Conservation (phyloP, 2,797 vertebrate genomes). For the Ctenochaetus hawaiiensis region DNA sequence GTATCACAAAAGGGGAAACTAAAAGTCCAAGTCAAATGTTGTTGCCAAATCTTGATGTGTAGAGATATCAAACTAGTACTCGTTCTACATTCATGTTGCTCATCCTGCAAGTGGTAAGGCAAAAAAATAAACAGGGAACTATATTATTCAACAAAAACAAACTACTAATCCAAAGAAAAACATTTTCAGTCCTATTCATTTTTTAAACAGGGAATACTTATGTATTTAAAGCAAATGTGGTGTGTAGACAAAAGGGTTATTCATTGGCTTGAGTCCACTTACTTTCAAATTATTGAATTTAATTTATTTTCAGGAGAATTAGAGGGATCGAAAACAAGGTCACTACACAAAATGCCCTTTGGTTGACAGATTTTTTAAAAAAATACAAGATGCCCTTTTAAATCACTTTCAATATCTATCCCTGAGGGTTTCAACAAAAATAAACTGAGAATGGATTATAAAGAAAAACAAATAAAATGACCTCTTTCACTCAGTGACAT, state of each 20-base stretch:
- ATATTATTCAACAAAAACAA: not conserved
- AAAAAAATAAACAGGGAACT: not conserved
- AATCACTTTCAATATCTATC: not conserved
- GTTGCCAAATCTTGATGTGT: conserved; percentile 1
- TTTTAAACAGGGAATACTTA: not conserved
- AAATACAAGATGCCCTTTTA: conserved; percentile 4
- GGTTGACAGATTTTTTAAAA: not conserved
- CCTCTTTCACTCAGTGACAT: not conserved
- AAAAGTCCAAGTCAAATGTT: not conserved
- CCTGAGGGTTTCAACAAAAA: not conserved
- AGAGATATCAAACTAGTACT: not conserved
- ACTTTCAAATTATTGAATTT: not conserved
- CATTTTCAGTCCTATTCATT: not conserved
- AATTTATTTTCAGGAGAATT: not conserved
- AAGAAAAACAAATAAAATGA: not conserved
- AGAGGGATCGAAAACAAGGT: conserved; percentile 10
- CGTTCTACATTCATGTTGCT: not conserved
- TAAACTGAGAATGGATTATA: not conserved
- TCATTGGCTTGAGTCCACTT: conserved; percentile 6
- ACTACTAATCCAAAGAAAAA: not conserved
- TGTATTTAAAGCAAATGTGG: conserved; percentile 5
- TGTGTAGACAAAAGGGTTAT: not conserved
- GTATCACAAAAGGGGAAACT: not conserved
- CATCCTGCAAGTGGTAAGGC: not conserved
- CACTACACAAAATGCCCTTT: not conserved